phyloP scores from a whole-genome alignment of 2,113 vertebrate species.

The Uria lomvia region DNA sequence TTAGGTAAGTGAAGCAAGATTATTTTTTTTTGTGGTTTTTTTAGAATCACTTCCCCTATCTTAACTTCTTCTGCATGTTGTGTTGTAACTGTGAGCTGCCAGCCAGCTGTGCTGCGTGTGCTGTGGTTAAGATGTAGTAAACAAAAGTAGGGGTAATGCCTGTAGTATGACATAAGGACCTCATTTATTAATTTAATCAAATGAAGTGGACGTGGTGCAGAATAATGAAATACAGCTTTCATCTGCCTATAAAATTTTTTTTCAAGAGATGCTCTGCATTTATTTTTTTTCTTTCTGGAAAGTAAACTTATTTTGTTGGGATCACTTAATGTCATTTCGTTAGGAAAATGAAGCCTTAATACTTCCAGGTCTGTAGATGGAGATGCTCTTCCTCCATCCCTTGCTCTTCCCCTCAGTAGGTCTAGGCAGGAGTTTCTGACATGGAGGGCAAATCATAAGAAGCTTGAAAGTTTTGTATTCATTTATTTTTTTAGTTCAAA shows the following conservation, averaged over 20 bases:
- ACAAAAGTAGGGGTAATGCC: conserved; percentile 8
- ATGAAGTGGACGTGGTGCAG: neutral
- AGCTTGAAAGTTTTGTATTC: neutral
- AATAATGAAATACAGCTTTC: conserved; percentile 12
- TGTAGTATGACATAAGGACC: neutral
- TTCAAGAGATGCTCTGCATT: neutral
- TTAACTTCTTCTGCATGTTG: conserved; percentile 3
- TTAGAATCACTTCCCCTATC: conserved; percentile 31
- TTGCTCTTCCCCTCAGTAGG: neutral
- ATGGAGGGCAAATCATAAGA: neutral
- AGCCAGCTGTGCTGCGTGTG: conserved; percentile 32
- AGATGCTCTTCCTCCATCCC: neutral
- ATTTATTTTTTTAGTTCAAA: neutral
- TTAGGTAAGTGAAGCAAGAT: conserved; percentile 56
- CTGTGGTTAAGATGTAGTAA: conserved; percentile 41
- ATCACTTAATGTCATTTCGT: neutral
- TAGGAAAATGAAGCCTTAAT: neutral
- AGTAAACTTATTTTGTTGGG: neutral
- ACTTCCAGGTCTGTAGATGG: neutral
- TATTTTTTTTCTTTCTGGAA: neutral
- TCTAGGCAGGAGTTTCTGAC: neutral
- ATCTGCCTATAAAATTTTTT: neutral
- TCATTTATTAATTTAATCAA: conserved; percentile 32
- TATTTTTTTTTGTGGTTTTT: neutral
- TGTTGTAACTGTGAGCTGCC: neutral